phyloP scores from a whole-genome alignment of 2,797 vertebrate species.

The Melanotaenia nigrans region DNA sequence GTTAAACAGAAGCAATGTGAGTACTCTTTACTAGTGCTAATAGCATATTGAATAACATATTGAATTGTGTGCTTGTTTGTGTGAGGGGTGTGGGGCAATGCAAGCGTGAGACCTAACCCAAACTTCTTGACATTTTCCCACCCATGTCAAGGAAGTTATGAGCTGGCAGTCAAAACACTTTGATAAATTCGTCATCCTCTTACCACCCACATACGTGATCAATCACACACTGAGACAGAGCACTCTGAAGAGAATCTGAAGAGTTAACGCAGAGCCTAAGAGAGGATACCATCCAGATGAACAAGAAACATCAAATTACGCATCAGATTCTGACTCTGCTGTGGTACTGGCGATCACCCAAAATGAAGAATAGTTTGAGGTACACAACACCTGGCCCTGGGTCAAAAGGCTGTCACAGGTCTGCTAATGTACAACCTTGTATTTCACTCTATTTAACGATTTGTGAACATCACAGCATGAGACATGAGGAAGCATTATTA shows the following conservation, averaged over 20 bases:
- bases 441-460: conserved; percentile 77
- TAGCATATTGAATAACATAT: conserved; percentile 13
- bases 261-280: not conserved
- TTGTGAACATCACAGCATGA: conserved; percentile 74
- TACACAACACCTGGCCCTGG: conserved; percentile 42
- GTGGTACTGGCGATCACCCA: conserved; percentile 6
- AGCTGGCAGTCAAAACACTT: conserved; percentile 55
- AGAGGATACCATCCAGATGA: conserved; percentile 3
- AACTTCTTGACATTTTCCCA: conserved; percentile 75
- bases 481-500: conserved; percentile 74
- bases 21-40: conserved; percentile 51
- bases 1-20: conserved; percentile 35
- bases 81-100: conserved; percentile 17
- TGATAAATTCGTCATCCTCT: conserved; percentile 65
- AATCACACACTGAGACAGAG: conserved; percentile 44
- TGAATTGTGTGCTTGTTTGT: conserved; percentile 9
- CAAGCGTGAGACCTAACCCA: conserved; percentile 51
- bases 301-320: conserved; percentile 1
- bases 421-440: conserved; percentile 64
- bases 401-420: conserved; percentile 40
- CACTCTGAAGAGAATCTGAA: conserved; percentile 6
- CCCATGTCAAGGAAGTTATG: conserved; percentile 56
- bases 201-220: conserved; percentile 54
- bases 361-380: conserved; percentile 11
- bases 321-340: conserved; percentile 11